Evolutionary conservation across 2,113 vertebrate species (phyloP).

Genomic region (Apistogramma diplotaenia): DNA sequence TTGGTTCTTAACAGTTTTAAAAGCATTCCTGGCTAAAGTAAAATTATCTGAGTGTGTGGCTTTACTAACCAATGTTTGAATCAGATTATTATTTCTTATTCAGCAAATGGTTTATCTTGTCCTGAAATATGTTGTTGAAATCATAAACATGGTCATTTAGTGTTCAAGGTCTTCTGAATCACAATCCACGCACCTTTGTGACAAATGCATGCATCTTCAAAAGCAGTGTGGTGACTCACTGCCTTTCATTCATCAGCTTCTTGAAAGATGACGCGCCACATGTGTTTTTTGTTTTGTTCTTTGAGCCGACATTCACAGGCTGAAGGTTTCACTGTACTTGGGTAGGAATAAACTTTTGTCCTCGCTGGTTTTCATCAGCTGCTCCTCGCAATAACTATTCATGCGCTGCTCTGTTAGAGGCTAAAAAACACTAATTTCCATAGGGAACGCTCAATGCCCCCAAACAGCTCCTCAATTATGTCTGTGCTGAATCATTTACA

Average conservation of each 20-base stretch:
- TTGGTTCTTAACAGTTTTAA: neutral
- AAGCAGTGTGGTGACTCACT: neutral
- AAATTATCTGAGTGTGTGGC: neutral
- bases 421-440: neutral
- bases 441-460: neutral
- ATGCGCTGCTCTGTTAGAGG: neutral
- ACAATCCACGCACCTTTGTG: neutral
- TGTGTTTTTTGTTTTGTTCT: neutral
- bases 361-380: neutral
- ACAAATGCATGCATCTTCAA: neutral
- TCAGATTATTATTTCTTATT: neutral
- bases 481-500: neutral
- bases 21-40: neutral
- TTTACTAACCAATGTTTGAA: neutral
- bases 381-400: neutral
- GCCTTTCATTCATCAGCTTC: neutral
- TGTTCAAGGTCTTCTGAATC: neutral
- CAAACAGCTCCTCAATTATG: neutral
- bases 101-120: neutral
- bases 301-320: neutral
- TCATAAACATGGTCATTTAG: neutral
- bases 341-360: neutral
- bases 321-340: neutral
- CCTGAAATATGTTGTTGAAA: neutral
- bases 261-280: neutral